Percentiles rank a stretch among this genome's conserved stretches.
Evolutionary conservation across 2,888 invertebrate species (phyloP).

Genomic region (Hemistola chrysoprasaria): DNA sequence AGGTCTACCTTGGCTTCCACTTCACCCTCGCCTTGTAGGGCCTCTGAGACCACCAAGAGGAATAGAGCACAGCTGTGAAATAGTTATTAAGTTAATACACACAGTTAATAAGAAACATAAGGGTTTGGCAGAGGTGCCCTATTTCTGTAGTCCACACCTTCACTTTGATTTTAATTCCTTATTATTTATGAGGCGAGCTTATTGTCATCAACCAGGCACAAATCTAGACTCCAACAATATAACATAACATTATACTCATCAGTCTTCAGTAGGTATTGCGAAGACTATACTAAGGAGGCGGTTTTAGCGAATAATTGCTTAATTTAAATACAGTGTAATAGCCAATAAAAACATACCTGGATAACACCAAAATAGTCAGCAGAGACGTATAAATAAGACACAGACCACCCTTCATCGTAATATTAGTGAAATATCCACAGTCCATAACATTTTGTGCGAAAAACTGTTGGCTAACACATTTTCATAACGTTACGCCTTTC

Average conservation of each 20-base stretch:
- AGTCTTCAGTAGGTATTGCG: too few species aligned
- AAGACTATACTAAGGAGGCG: too few species aligned
- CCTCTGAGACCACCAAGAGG: constrained; percentile 82
- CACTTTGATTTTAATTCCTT: too few species aligned
- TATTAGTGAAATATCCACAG: constrained; percentile 71
- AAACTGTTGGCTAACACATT: constrained; percentile 57
- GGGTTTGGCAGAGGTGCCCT: too few species aligned
- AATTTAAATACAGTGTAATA: background rate
- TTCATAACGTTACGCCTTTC: constrained; percentile 45
- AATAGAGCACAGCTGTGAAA: constrained; percentile 81
- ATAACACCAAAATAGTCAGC: constrained; percentile 82
- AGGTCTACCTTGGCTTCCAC: constrained; percentile 55
- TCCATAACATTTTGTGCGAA: constrained; percentile 77
- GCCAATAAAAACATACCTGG: constrained; percentile 70
- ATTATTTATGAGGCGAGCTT: too few species aligned
- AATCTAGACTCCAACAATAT: too few species aligned
- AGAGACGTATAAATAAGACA: constrained; percentile 83
- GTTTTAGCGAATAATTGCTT: too few species aligned
- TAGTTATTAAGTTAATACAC: too few species aligned
- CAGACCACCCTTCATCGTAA: constrained; percentile 84
- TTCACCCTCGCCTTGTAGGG: constrained; percentile 60
- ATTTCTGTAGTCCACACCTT: too few species aligned
- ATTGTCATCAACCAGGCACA: too few species aligned
- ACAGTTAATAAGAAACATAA: too few species aligned
- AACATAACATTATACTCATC: too few species aligned